Base-by-base conservation (phyloP, 2,113 vertebrate genomes). In the Tragulus kanchil region DNA sequence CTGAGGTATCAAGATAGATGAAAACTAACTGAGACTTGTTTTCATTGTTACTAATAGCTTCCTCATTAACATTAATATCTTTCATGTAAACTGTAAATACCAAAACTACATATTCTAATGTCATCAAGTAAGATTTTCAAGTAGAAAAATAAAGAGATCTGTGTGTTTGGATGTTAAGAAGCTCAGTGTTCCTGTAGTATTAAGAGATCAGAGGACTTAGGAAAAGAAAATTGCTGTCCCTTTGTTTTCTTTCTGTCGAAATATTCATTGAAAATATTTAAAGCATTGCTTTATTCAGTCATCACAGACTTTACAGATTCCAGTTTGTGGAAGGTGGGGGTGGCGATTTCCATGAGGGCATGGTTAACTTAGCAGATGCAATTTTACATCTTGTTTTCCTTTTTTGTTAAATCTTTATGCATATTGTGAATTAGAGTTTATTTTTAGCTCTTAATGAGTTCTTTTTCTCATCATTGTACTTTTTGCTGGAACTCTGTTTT, bases 401-500 rank as follows among this genome's bases (percentile, higher is more conserved):
- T 98, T 96, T 95, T 71, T 97, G 94, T 93, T 96, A 97, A 96
- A 90, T 94, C 95, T 61, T 92, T 96, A 96, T 95, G 93, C 93
- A 97, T 94, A 96, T 97, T 98, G 67, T 98, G 95, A 97, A 97
- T 97, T 97, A 98, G 92, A 85, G 89, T 94, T 97, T 98, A 97
- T 98, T 98, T 98, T 98, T 97, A 98, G 95, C 90, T 97, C 28
- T 96, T 98, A 98, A 98, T 97, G 95, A 97, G 97, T 96, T 96
- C 95, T 96, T 96, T 96, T 97, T 96, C 97, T 97, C 85, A 91
- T 97, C 89, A 97, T 95, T 97, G 95, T 97, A 91, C 92, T 96
- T 98, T 97, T 95, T 88, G 94, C 97, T 96, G 86, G 83, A 96
- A 85, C 62, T 96, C 92, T 94, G 94, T 98, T 96, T 97, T 91